These are phyloP conservation scores for Nebria brevicollis DNA, from an alignment of 2,888 invertebrate species.

Conservation along the genomic window DNA sequence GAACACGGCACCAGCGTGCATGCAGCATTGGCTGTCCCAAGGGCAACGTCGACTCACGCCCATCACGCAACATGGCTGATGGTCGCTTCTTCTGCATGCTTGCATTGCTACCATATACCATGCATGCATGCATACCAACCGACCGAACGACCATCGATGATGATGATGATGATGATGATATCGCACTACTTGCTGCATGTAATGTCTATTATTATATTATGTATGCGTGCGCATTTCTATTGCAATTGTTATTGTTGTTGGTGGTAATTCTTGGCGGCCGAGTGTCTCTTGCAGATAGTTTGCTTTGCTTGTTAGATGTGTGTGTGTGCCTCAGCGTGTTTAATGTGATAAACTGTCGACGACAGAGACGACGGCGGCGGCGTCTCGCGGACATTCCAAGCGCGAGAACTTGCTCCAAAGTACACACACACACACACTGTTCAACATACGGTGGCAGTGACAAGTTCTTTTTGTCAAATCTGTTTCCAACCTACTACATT, in stretches of 20 bases:
- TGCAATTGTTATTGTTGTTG: conserved; percentile 35
- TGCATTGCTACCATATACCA: neutral
- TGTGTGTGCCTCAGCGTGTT: conserved; percentile 57
- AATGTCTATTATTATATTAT: neutral
- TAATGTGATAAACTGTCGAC: conserved; percentile 63
- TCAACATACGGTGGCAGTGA: neutral
- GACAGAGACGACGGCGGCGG: conserved; percentile 52
- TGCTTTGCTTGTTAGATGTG: conserved; percentile 50
- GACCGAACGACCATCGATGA: too few relatives aligned
- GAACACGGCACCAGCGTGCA: conserved; percentile 18
- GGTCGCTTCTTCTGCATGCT: too few relatives aligned
- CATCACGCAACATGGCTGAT: conserved; percentile 32
- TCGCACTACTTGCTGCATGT: neutral
- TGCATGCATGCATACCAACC: too few relatives aligned
- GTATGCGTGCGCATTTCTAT: neutral
- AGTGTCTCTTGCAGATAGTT: conserved; percentile 61
- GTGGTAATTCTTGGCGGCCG: conserved; percentile 57
- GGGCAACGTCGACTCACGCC: conserved; percentile 37
- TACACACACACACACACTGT: conserved; percentile 8
- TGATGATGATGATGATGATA: neutral
- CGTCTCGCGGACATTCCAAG: conserved; percentile 35
- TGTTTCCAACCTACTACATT: conserved; percentile 10
- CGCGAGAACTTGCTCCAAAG: neutral
- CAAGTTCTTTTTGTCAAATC: conserved; percentile 4
- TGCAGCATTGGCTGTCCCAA: conserved; percentile 23